Evolutionary conservation across 1,140 invertebrate species (phyloP), one percentile per base, ranked within the genome.

Genomic region (Heterodera schachtii): DNA sequence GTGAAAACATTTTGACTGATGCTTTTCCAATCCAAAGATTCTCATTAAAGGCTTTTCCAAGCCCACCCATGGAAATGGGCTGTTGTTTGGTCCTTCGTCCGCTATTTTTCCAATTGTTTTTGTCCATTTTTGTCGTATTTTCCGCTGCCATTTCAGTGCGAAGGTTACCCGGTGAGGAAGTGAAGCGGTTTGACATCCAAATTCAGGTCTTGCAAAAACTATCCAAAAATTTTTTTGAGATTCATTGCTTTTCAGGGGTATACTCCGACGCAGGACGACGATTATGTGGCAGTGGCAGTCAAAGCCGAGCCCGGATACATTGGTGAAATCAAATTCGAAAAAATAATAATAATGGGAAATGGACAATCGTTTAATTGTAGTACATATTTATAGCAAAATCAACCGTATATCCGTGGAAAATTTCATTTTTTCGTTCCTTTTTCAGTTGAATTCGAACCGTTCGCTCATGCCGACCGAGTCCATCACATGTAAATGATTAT

Each of bases 261-360:
- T 76, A 82, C 85, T 4, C 86, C 86, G 9, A 69, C 44, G 31
- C 79, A 84, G 78, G 85, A 84, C 21, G 74, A 83, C 78, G 75
- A 66, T 60, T 66, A 89, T 75, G 89, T 89, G n/a, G 80, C 86
- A 8, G 84, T 90, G 8, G 73, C 81, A 2, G 75, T 87, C 4
- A 86, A 88, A 69, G 88, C 88, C 41, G 81, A 84, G 70, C 73
- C 89, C 66, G 88, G 88, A 46, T 89, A 89, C 79, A 87, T 89
- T 69, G 85, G 86, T 83, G 31, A 31, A 31, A 31, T 31, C 31
- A 31, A 31, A 52, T n/a, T n/a, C n/a, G n/a, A n/a, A n/a, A n/a
- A n/a, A n/a, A n/a, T n/a, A n/a, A n/a, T n/a, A n/a, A 52, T 16
- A 52, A 8, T 52, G 7, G 5, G 5, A 52, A 52, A 7, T 16